Conservation (phyloP, 2,113 vertebrate genomes). For the Carassius gibelio region DNA sequence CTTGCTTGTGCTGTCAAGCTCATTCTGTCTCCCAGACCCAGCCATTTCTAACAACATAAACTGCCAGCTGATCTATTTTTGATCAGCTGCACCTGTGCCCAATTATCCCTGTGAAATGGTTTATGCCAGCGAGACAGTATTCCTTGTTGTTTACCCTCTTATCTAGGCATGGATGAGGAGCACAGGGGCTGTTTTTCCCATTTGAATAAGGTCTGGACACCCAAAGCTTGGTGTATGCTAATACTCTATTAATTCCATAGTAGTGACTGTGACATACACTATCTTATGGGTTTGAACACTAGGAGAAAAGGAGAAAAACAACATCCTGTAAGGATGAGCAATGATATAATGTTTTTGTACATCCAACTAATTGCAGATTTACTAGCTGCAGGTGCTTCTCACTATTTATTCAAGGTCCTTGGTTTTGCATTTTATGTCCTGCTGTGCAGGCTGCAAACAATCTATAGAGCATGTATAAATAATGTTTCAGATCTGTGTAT, state of each 20-base stretch:
- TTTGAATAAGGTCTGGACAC: constrained; percentile 41
- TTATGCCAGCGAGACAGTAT: constrained; percentile 61
- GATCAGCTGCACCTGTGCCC: constrained; percentile 72
- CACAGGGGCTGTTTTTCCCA: constrained; percentile 17
- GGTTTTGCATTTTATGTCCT: constrained; percentile 39
- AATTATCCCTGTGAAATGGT: constrained; percentile 72
- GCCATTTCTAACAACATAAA: constrained; percentile 64
- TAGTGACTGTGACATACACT: not conserved
- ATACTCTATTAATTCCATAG: constrained; percentile 35
- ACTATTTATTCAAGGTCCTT: constrained; percentile 50
- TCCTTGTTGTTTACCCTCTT: constrained; percentile 37
- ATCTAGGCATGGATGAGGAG: constrained; percentile 52
- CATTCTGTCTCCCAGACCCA: constrained; percentile 31
- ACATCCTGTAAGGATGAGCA: not conserved
- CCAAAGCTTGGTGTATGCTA: not conserved
- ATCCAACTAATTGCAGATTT: constrained; percentile 64
- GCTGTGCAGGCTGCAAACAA: not conserved
- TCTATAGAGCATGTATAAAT: not conserved
- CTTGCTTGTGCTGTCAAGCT: constrained; percentile 30
- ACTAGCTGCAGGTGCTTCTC: constrained; percentile 55
- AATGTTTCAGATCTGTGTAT: not conserved
- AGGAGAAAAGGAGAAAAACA: constrained; percentile 38
- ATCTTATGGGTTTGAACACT: constrained; percentile 7
- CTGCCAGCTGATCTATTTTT: constrained; percentile 64
- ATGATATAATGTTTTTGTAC: constrained; percentile 49